phyloP scores from a whole-genome alignment of 2,888 invertebrate species.

The Clivina fossor region DNA sequence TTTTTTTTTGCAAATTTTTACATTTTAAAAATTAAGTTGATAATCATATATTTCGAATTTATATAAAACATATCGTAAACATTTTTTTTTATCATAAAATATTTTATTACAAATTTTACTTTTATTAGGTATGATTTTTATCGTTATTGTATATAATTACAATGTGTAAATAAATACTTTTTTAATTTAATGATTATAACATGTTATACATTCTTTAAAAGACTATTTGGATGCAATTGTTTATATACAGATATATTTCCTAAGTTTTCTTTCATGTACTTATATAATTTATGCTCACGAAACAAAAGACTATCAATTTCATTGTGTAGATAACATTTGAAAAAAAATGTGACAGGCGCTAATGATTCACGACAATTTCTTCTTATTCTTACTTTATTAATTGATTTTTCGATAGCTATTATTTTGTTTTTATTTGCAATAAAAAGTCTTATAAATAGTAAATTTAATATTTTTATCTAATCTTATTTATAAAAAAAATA shows the following conservation, averaged over 20 bases:
- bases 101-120: too few species aligned
- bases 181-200: constrained; percentile 32
- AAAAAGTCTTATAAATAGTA: not conserved
- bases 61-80: constrained; percentile 3
- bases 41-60: constrained; percentile 8
- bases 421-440: not conserved
- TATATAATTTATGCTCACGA: too few species aligned
- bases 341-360: too few species aligned
- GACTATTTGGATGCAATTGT: too few species aligned
- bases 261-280: too few species aligned
- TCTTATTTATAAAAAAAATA: not conserved
- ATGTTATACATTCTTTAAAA: too few species aligned
- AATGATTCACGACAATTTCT: not conserved
- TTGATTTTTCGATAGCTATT: not conserved
- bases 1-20: not conserved
- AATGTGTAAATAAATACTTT: constrained; percentile 34
- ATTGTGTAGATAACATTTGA: too few species aligned
- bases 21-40: not conserved
- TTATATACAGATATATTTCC: too few species aligned
- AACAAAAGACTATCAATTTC: too few species aligned
- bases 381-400: constrained; percentile 1
- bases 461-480: not conserved
- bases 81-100: too few species aligned
- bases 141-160: constrained; percentile 30
- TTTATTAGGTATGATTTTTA: constrained; percentile 29